Conservation (phyloP, 2,113 vertebrate species). For the Chrysemys picta region DNA sequence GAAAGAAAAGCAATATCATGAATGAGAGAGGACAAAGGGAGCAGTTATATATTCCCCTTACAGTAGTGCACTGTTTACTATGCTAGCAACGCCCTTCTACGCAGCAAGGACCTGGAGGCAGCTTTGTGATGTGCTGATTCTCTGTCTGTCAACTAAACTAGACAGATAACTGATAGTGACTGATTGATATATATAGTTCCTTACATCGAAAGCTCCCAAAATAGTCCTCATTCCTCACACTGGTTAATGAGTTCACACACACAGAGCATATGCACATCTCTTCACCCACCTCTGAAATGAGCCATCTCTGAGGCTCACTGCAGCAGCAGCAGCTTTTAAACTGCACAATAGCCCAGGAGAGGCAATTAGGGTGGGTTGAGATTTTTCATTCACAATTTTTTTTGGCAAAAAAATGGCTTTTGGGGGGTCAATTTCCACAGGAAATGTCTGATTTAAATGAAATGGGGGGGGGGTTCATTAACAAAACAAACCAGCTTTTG, state of each 20-base stretch:
- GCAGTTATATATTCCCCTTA: not conserved
- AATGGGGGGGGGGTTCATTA: not conserved
- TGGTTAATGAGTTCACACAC: not conserved
- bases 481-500: not conserved
- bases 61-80: not conserved
- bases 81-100: accelerated
- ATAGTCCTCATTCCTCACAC: not conserved
- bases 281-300: accelerated
- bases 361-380: not conserved
- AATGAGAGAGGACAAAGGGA: not conserved
- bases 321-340: not conserved
- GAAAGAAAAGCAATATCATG: not conserved
- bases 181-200: not conserved
- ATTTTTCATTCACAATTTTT: not conserved
- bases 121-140: not conserved
- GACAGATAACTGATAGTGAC: accelerated
- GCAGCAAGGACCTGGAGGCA: accelerated
- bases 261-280: accelerated
- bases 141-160: not conserved
- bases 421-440: not conserved
- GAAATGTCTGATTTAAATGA: not conserved
- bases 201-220: not conserved
- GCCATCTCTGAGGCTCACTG: not conserved
- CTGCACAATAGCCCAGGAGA: not conserved
- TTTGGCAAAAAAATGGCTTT: not conserved